Conservation (phyloP, 2,888 invertebrate genomes). For the Chrysolina haemoptera region DNA sequence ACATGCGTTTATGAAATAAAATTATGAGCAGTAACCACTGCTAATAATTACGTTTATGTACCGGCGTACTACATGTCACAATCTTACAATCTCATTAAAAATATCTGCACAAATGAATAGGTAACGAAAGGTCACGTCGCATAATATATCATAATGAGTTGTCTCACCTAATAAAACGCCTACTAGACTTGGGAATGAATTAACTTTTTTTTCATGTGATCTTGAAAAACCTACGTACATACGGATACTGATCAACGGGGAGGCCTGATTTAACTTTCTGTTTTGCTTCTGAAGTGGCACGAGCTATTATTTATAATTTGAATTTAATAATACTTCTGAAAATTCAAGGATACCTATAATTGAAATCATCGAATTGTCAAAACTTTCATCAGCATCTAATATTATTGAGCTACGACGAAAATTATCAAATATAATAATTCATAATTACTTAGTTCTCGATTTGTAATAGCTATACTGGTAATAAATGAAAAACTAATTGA, state of each 20-base stretch:
- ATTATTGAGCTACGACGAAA: too few species aligned
- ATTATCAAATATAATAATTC: too few species aligned
- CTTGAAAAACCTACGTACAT: constrained; percentile 29
- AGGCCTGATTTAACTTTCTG: not conserved
- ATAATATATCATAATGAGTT: constrained; percentile 14
- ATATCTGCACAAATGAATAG: constrained; percentile 15
- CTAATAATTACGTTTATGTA: too few species aligned
- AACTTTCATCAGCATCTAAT: not conserved
- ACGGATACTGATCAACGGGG: constrained; percentile 1
- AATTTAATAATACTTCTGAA: constrained; percentile 10
- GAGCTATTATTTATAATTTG: not conserved
- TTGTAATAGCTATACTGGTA: too few species aligned
- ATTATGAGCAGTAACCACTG: too few species aligned
- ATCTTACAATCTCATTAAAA: constrained; percentile 16
- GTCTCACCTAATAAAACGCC: constrained; percentile 24
- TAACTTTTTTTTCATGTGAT: constrained; percentile 23
- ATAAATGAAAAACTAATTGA: too few species aligned
- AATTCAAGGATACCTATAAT: constrained; percentile 1
- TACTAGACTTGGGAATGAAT: constrained; percentile 16
- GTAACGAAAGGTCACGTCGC: constrained; percentile 29
- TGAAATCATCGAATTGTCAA: not conserved
- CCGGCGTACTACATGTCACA: not conserved
- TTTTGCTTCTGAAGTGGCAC: constrained; percentile 18
- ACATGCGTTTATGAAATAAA: too few species aligned
- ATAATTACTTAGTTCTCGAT: too few species aligned